Evolutionary conservation across 1,140 invertebrate genomes (phyloP).

Genomic region (Nebria ingens): DNA sequence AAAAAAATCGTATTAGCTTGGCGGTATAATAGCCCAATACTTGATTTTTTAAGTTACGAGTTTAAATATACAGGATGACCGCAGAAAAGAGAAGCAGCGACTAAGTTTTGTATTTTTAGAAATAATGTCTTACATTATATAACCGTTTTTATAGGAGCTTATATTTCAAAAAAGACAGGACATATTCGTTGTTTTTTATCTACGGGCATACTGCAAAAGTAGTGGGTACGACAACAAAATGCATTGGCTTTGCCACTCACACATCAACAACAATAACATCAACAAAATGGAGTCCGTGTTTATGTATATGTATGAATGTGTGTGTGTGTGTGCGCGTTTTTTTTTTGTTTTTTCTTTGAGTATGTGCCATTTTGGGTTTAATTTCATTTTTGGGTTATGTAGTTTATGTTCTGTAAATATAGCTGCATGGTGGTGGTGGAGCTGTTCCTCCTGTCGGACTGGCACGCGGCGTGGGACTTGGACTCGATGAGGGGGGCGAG

Average conservation of each 20-base stretch:
- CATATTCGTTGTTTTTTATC: too few species aligned
- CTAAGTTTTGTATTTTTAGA: too few species aligned
- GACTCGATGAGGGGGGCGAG: constrained; percentile 43
- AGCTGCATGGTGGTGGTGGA: constrained; percentile 27
- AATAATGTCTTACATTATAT: too few species aligned
- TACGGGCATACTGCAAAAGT: too few species aligned
- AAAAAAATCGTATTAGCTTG: too few species aligned
- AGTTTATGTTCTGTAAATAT: constrained; percentile 29
- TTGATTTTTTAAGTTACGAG: too few species aligned
- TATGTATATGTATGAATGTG: background rate
- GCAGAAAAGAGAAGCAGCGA: too few species aligned
- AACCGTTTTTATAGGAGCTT: too few species aligned
- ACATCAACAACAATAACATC: background rate
- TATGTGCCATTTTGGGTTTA: background rate
- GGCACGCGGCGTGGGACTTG: constrained; percentile 47
- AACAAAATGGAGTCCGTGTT: background rate
- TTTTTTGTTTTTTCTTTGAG: background rate
- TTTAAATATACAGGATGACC: too few species aligned
- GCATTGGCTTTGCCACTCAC: constrained; percentile 1
- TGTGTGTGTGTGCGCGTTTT: background rate
- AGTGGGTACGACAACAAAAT: too few species aligned
- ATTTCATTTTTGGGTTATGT: background rate
- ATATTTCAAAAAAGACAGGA: too few species aligned
- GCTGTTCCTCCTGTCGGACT: constrained; percentile 32
- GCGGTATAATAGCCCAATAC: too few species aligned